Evolutionary conservation across 2,113 vertebrate species (phyloP), one percentile per base, ranked within the genome.

Genomic region (Salvelinus namaycush): DNA sequence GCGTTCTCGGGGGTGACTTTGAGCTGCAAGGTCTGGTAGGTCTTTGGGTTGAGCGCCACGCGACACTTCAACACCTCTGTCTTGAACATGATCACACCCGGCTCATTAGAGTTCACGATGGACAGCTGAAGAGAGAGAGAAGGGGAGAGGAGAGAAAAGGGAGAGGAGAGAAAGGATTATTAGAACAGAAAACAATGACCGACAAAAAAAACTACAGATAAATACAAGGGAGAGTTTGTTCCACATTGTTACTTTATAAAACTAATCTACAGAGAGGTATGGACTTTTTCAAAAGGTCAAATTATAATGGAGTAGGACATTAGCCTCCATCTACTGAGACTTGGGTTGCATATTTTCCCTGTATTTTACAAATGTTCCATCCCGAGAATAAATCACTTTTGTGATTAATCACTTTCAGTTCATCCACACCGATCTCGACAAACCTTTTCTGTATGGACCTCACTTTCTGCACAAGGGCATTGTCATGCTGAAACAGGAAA

Each of bases 71-170:
- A 92, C 48, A 96, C 96, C 51, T 99, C 98, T 0, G 97, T 99
- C 88, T 99, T 99, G 91, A 99, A 99, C 96, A 97, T 99, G 86
- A 99, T 99, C 26, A 99, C 97, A 18, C 98, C 98, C 0, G 97
- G 98, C 91, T 99, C 98, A 34, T 97, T 99, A 75, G 98, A 97
- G 90, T 98, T 98, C 81, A 99, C 96, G 57, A 99, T 95, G 75
- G 97, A 95, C 76, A 99, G 90, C 97, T 99, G 85, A 5, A 87
- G 74, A 66, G 79, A 82, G 73, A 18, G 18, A 0, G 51, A 2
- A 9, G 8, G 60, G 48, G 1, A 8, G 57, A 1, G 0, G 74
- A 65, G 78, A 83, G 73, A 20, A 13, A 0, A 31, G 29, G 5
- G 49, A 51, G 1, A 70, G 27, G 34, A 11, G 57, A 22, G 11